phyloP scores from a whole-genome alignment of 2,797 vertebrate species.

The Helostoma temminkii region DNA sequence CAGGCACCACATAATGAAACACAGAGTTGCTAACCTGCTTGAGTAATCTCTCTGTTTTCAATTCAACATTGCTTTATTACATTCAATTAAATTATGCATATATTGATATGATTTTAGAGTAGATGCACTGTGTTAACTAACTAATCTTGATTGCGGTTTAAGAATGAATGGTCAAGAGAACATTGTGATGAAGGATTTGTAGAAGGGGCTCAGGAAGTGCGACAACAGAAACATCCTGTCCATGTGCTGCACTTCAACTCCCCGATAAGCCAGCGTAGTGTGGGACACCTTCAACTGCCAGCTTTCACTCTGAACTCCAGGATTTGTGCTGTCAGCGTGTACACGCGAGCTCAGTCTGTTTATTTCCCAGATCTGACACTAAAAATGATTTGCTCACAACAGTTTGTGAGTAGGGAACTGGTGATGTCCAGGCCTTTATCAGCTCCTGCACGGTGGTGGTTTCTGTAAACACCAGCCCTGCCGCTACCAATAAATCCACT shows the following conservation, averaged over 20 bases:
- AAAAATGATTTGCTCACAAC: conserved; percentile 20
- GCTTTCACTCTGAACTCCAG: conserved; percentile 1
- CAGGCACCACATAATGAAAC: conserved; percentile 30
- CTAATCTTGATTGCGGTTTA: neutral
- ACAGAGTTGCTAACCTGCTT: neutral
- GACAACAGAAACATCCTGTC: conserved; percentile 26
- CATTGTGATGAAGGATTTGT: conserved; percentile 15
- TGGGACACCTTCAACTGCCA: neutral
- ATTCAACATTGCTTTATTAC: neutral
- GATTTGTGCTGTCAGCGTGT: neutral
- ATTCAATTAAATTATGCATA: too few species aligned
- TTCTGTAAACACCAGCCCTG: conserved; percentile 48
- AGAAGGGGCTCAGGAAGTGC: conserved; percentile 28
- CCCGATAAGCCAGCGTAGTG: conserved; percentile 27
- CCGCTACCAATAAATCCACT: conserved; percentile 61
- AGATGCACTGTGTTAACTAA: neutral
- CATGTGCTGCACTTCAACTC: conserved; percentile 13
- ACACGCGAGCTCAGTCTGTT: conserved; percentile 6
- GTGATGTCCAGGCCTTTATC: conserved; percentile 43
- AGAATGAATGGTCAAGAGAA: neutral
- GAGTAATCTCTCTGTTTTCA: neutral
- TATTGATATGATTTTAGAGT: neutral
- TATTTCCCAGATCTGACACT: conserved; percentile 32
- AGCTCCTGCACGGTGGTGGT: conserved; percentile 39
- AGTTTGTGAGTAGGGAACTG: conserved; percentile 8